Conservation (phyloP, 2,888 invertebrate genomes). For the Xestoiulus laeticollis region DNA sequence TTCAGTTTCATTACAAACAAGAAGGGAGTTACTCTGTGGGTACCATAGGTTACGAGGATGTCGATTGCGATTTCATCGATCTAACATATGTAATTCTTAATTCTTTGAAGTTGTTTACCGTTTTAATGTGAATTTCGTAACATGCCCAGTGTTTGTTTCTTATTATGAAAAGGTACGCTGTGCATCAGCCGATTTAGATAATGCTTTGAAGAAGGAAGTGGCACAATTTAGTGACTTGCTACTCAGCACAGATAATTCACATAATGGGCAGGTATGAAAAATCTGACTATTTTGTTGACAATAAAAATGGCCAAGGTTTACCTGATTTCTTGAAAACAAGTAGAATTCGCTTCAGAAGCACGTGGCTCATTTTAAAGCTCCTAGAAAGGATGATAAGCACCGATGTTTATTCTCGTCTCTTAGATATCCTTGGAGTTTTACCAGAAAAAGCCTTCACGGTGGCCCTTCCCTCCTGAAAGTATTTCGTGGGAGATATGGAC, state of each 20-base stretch:
- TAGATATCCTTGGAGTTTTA: constrained; percentile 92
- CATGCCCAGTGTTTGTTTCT: not conserved
- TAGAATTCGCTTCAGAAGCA: not conserved
- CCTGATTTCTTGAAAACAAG: too few species aligned
- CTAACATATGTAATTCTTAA: constrained; percentile 82
- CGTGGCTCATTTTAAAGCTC: too few species aligned
- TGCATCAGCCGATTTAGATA: constrained; percentile 74
- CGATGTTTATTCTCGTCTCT: not conserved
- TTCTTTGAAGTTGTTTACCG: not conserved
- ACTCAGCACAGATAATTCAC: constrained; percentile 61
- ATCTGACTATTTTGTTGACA: too few species aligned
- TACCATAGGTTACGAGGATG: constrained; percentile 93
- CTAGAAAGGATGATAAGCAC: too few species aligned
- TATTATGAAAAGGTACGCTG: constrained; percentile 76
- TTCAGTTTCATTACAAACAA: constrained; percentile 85
- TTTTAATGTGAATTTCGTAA: not conserved
- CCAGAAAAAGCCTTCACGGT: constrained; percentile 87
- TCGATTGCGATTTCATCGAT: constrained; percentile 97
- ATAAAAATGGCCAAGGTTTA: too few species aligned
- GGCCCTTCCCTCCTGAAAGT: constrained; percentile 90
- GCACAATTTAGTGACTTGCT: constrained; percentile 68
- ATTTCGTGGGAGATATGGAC: constrained; percentile 99
- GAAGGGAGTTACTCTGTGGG: constrained; percentile 96
- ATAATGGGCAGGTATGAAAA: constrained; percentile 64
- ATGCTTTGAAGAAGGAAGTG: constrained; percentile 72